A percentile compares a stretch with the other conserved stretches of the same genome.
Evolutionary conservation across 2,888 invertebrate species (phyloP).

Genomic region (Fragum fragum): DNA sequence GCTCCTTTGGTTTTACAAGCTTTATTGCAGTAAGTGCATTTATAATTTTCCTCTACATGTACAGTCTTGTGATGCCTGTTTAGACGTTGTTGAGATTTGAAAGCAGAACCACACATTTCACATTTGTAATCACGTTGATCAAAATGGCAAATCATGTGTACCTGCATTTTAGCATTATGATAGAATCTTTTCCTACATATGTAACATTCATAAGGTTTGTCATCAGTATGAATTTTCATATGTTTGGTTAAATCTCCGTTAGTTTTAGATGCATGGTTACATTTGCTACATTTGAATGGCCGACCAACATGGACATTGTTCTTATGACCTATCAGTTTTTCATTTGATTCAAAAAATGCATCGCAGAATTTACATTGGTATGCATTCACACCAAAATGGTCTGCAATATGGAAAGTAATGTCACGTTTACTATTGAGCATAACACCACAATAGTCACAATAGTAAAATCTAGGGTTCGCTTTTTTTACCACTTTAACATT

Average conservation of each 20-base stretch:
- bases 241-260: neutral
- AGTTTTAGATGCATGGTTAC: neutral
- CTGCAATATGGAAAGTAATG: neutral
- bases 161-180: neutral
- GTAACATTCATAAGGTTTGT: neutral
- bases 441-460: neutral
- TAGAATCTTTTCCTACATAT: neutral
- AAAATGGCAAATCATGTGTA: neutral
- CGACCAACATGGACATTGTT: neutral
- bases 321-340: neutral
- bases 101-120: neutral
- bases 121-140: neutral
- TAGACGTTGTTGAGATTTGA: neutral
- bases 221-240: neutral
- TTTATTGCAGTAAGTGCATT: neutral
- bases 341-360: neutral
- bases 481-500: neutral
- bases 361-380: neutral
- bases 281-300: neutral
- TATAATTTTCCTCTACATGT: neutral
- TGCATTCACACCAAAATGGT: neutral
- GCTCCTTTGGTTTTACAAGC: neutral
- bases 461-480: neutral
- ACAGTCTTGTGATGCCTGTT: neutral
- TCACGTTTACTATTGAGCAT: neutral